phyloP scores from a whole-genome alignment of 1,140 invertebrate genomes.

The Dendrolimus punctatus region DNA sequence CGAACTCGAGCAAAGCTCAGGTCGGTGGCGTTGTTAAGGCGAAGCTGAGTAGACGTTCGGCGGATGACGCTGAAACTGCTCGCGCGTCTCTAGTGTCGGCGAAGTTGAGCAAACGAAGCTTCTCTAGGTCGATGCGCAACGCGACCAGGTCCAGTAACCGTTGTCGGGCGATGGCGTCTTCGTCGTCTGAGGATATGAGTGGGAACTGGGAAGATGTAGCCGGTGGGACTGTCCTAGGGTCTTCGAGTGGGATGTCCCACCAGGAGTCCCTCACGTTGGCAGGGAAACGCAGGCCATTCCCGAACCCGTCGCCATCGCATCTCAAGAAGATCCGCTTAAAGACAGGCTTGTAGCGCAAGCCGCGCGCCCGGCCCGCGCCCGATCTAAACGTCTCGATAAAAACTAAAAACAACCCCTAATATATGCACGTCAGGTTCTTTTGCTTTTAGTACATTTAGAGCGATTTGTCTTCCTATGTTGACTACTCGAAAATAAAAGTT shows the following conservation, averaged over 20 bases:
- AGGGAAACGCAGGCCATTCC: constrained; percentile 32
- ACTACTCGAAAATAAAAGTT: too few species aligned
- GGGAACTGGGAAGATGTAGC: constrained; percentile 36
- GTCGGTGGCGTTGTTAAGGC: constrained; percentile 29
- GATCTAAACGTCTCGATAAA: not conserved
- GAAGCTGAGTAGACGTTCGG: constrained; percentile 34
- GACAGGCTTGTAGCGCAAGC: constrained; percentile 39
- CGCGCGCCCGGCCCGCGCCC: constrained; percentile 20
- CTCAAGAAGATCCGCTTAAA: constrained; percentile 58
- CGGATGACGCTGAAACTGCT: constrained; percentile 36
- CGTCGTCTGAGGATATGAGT: constrained; percentile 27
- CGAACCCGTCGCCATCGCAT: constrained; percentile 30
- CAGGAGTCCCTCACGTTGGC: constrained; percentile 15
- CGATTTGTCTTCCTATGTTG: too few species aligned
- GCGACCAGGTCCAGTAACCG: constrained; percentile 15
- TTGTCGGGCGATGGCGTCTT: constrained; percentile 38
- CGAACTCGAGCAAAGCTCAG: constrained; percentile 45
- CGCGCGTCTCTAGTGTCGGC: constrained; percentile 26
- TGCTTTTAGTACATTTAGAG: too few species aligned
- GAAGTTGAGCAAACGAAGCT: constrained; percentile 40
- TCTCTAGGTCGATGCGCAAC: constrained; percentile 25
- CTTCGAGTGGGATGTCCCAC: constrained; percentile 8
- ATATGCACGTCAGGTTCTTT: too few species aligned
- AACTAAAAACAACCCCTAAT: too few species aligned
- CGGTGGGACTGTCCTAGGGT: constrained; percentile 24